Evolutionary conservation across 2,797 vertebrate genomes (phyloP), one percentile per base, ranked within the genome.

Genomic region (Macroramphosus scolopax): DNA sequence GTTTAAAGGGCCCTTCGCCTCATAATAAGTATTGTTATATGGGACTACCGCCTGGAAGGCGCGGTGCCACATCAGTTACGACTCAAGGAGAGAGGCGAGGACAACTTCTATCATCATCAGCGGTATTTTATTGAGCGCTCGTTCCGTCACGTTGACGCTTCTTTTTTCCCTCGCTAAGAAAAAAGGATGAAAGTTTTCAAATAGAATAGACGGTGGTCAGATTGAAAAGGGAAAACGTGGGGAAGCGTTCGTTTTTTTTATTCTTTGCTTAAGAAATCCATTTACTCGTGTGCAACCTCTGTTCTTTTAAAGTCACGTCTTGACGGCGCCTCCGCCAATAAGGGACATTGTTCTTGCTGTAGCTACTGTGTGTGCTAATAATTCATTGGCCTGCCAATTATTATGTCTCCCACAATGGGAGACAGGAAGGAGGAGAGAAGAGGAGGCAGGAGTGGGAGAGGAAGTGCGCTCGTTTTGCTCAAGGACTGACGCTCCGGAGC

Each of bases 321-420:
- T 77, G 63, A 75, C 63, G 53, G 63, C 45, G 51, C 41, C 53
- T 72, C 55, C 51, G 54, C 63, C 65, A 82, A 70, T 77, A 70
- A 55, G 53, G 42, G 61, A 79, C 78, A 60, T 64, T 74, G 71
- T 82, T 79, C 68, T 63, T 40, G 48, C 71, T 73, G 59, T 78
- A 64, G 68, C 65, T 64, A 58, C 63, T 26, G 35, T 59, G 51
- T 72, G 62, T 66, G 61, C 78, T 79, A 84, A 89, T 89, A 86
- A 87, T 88, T 85, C 77, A 89, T 84, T 70, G 72, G 60, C 61
- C 70, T 81, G 75, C 82, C 85, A 86, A 87, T 89, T 85, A 88
- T 75, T 74, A 71, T 78, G 72, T 73, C 51, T 77, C 37, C 51
- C 59, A 77, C 77, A 76, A 77, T 75, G 60, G 65, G 42, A 71